Conservation (phyloP, 2,888 invertebrate genomes). For the Euzetes globulus region DNA sequence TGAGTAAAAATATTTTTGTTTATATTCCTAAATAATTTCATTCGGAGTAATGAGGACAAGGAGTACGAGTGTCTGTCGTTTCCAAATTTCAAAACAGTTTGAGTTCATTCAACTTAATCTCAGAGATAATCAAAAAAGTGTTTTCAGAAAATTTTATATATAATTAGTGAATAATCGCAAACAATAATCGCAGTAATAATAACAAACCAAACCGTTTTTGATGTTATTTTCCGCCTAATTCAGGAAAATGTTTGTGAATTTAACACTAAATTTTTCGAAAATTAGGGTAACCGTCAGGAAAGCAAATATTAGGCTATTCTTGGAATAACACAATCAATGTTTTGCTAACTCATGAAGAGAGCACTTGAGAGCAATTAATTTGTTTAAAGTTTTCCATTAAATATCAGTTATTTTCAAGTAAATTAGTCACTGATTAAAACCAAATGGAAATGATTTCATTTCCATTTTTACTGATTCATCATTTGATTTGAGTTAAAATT, state of each 20-base stretch:
- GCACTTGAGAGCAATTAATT: not conserved
- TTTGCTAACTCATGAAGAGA: not conserved
- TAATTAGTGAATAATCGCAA: not conserved
- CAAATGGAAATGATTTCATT: not conserved
- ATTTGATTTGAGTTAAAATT: not conserved
- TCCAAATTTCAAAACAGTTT: not conserved
- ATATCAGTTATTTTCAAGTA: too few relatives aligned
- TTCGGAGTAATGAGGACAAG: not conserved
- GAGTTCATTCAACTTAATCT: too few relatives aligned
- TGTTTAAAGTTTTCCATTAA: too few relatives aligned
- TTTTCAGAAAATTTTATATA: not conserved
- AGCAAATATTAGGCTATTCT: not conserved
- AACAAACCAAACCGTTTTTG: not conserved
- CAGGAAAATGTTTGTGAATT: not conserved
- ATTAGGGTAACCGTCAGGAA: not conserved
- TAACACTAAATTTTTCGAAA: not conserved
- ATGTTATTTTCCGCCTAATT: not conserved
- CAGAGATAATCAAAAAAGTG: not conserved
- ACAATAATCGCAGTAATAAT: not conserved
- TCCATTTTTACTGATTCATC: not conserved
- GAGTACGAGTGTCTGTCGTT: not conserved
- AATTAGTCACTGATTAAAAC: too few relatives aligned
- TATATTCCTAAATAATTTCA: not conserved
- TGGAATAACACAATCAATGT: not conserved
- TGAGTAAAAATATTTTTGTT: not conserved